phyloP scores from a whole-genome alignment of 2,113 vertebrate species.

The Alligator mississippiensis region DNA sequence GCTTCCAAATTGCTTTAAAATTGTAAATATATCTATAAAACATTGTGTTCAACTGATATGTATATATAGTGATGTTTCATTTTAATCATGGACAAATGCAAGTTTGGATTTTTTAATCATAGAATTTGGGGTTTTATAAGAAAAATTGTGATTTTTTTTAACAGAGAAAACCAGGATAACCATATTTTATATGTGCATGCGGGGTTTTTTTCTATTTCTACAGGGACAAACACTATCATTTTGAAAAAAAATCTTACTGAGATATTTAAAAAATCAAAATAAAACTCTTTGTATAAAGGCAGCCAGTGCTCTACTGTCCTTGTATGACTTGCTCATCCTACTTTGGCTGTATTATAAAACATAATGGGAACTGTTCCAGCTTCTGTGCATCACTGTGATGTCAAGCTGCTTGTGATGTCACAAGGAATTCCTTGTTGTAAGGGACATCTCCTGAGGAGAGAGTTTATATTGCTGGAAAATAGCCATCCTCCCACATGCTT shows the following conservation, averaged over 20 bases:
- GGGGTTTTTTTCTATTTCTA: background rate
- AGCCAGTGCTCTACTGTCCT: conserved; percentile 23
- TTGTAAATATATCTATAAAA: no score
- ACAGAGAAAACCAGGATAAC: background rate
- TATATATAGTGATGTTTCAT: no score
- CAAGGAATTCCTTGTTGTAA: conserved; percentile 63
- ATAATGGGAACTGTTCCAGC: conserved; percentile 26
- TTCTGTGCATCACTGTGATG: background rate
- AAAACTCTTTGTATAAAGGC: background rate
- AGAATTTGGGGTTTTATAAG: no score
- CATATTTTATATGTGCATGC: background rate
- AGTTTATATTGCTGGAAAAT: conserved; percentile 12
- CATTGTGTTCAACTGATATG: no score
- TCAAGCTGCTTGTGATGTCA: conserved; percentile 63
- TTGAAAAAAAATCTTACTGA: background rate
- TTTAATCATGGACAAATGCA: no score
- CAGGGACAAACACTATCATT: background rate
- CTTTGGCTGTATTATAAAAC: conserved; percentile 22
- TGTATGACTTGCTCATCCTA: conserved; percentile 54
- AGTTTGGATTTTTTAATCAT: no score
- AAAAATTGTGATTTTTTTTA: no score
- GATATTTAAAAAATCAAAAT: background rate
- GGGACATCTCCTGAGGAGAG: conserved; percentile 34
- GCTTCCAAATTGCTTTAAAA: no score
- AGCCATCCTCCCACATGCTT: conserved; percentile 35